Conservation (phyloP, 2,888 invertebrate species). For the Apamea anceps region DNA sequence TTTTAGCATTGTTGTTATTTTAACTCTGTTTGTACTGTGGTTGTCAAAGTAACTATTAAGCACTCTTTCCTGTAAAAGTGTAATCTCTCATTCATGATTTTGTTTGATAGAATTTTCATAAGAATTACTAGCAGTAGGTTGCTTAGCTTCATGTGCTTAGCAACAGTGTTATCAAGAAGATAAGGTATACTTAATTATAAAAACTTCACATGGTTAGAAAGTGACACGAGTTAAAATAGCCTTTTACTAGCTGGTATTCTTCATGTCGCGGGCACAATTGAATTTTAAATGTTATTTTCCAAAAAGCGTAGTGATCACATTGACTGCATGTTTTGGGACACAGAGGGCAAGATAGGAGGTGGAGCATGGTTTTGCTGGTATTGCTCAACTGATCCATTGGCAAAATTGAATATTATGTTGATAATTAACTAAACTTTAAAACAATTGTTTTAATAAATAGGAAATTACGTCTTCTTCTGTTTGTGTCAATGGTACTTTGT, state of each 20-base stretch:
- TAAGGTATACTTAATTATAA: too few species aligned
- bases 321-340: too few species aligned
- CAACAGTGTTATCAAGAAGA: background rate
- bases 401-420: background rate
- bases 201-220: background rate
- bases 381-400: too few species aligned
- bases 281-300: too few species aligned
- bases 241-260: too few species aligned
- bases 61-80: background rate
- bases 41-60: slow-evolving; percentile 2
- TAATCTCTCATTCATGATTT: background rate
- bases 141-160: background rate
- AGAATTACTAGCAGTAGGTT: background rate
- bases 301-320: too few species aligned
- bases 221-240: background rate
- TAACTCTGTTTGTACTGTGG: background rate
- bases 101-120: background rate
- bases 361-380: too few species aligned
- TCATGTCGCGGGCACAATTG: too few species aligned
- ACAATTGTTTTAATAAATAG: too few species aligned
- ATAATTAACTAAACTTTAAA: background rate
- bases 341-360: too few species aligned
- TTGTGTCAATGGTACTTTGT: background rate
- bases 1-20: slow-evolving; percentile 13
- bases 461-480: background rate